A percentile compares a stretch with the other conserved stretches of the same genome.
Evolutionary conservation across 2,797 vertebrate genomes (phyloP).

Genomic region (Schizothorax lantsangensis): DNA sequence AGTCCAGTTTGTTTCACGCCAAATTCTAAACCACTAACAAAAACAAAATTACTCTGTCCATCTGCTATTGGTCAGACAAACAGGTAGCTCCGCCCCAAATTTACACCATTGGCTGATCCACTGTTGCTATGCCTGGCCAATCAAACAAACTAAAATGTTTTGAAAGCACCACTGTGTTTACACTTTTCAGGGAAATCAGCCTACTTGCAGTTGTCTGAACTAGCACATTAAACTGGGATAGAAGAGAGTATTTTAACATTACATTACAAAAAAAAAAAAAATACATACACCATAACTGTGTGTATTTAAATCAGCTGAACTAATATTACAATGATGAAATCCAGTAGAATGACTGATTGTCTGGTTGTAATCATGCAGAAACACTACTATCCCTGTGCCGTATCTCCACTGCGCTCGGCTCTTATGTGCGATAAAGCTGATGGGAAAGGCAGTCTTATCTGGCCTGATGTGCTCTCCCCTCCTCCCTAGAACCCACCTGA

Average conservation of each 20-base stretch:
- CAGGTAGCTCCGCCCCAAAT: neutral
- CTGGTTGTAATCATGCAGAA: conserved; percentile 27
- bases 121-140: neutral
- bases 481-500: conserved; percentile 48
- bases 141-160: neutral
- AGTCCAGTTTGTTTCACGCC: neutral
- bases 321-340: neutral
- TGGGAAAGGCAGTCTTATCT: conserved; percentile 51
- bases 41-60: neutral
- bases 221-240: neutral
- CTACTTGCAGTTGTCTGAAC: neutral
- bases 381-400: conserved; percentile 11
- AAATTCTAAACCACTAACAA: neutral
- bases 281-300: neutral
- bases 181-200: neutral
- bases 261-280: neutral
- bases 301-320: neutral
- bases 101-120: neutral
- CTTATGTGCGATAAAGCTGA: conserved; percentile 39
- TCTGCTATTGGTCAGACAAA: conserved; percentile 1
- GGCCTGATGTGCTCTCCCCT: conserved; percentile 37
- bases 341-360: conserved; percentile 1
- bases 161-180: neutral
- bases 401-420: conserved; percentile 33
- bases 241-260: neutral